phyloP scores from a whole-genome alignment of 2,113 vertebrate genomes.

The Vombatus ursinus region DNA sequence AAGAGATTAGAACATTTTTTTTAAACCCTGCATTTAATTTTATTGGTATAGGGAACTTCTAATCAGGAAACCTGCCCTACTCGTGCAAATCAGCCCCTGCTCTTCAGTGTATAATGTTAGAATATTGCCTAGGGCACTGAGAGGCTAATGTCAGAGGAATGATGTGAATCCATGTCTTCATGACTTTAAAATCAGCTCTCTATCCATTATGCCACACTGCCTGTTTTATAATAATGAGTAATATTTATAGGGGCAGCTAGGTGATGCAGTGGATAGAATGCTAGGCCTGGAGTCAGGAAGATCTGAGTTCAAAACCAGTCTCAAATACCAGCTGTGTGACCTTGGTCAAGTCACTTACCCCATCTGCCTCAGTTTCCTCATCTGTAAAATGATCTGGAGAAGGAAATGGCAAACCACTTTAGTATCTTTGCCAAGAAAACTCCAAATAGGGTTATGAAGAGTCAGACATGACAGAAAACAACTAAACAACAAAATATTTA shows the following conservation, averaged over 20 bases:
- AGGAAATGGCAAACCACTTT: no score
- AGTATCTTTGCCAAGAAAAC: no score
- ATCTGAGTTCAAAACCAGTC: neutral
- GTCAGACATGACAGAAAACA: no score
- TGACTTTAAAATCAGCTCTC: neutral
- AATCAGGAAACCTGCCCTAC: neutral
- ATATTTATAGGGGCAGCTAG: neutral
- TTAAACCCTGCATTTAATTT: neutral
- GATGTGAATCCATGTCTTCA: neutral
- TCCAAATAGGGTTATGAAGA: no score
- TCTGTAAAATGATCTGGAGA: no score
- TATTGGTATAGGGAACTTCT: neutral
- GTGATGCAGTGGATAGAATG: neutral
- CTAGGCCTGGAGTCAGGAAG: neutral
- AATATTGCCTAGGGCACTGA: neutral
- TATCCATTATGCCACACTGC: neutral
- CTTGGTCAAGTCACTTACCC: no score
- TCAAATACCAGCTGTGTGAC: neutral
- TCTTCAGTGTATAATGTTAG: neutral
- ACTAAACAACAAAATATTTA: neutral
- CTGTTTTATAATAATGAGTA: neutral
- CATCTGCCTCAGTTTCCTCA: no score
- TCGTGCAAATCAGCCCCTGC: neutral
- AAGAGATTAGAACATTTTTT: neutral
- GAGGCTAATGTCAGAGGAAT: neutral